A percentile compares a stretch with the other conserved stretches of the same genome.
Conservation (phyloP, 2,797 vertebrate genomes). For the Distichodus sexfasciatus region DNA sequence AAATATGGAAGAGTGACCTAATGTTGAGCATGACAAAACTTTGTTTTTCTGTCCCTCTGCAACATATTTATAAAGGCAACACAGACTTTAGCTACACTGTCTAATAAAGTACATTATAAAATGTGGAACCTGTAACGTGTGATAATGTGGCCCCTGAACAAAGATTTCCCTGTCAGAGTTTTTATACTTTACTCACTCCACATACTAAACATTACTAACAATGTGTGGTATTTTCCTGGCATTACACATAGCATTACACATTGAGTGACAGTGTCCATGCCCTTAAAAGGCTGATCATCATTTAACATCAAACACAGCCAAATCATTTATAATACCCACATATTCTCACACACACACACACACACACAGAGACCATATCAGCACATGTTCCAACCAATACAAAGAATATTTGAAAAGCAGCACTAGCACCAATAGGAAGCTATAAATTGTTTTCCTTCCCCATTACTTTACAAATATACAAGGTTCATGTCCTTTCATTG, state of each 20-base stretch:
- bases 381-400: too few relatives aligned
- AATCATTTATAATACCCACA: background rate
- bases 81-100: background rate
- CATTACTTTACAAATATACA: background rate
- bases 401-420: too few relatives aligned
- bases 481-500: background rate
- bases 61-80: background rate
- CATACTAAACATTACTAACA: background rate
- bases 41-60: background rate
- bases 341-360: slow-evolving; percentile 8
- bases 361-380: background rate
- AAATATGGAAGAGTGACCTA: background rate
- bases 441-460: slow-evolving; percentile 3
- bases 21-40: background rate
- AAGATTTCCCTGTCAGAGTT: background rate
- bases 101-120: background rate
- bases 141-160: background rate
- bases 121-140: background rate
- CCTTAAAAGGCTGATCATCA: slow-evolving; percentile 16
- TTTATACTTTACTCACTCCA: background rate
- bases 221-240: background rate
- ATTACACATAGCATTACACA: background rate
- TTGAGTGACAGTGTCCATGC: background rate
- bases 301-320: background rate
- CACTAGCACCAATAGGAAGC: background rate